These are phyloP conservation scores for Thera britannica DNA, from an alignment of 2,888 invertebrate species.

Conservation along the genomic window DNA sequence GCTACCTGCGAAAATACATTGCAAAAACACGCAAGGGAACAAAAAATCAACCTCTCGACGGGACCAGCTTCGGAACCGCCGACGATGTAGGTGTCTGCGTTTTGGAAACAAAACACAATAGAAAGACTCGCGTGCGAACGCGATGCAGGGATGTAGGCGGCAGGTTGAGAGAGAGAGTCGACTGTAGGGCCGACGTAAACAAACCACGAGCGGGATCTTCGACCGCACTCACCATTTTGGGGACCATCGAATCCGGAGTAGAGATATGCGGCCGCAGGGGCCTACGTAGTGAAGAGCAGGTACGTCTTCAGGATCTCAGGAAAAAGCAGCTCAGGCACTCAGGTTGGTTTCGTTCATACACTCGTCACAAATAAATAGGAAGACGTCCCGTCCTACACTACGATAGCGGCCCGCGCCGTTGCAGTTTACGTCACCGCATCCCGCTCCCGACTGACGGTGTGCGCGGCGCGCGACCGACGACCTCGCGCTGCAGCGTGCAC, in stretches of 20 bases:
- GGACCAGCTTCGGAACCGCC: conserved; percentile 70
- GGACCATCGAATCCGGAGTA: conserved; percentile 67
- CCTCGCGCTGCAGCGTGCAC: conserved; percentile 83
- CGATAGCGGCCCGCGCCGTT: conserved; percentile 81
- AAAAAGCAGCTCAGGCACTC: conserved; percentile 67
- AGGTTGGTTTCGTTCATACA: conserved; percentile 68
- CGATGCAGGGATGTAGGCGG: conserved; percentile 79
- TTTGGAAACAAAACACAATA: conserved; percentile 84
- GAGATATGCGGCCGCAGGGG: conserved; percentile 64
- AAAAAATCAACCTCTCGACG: conserved; percentile 76
- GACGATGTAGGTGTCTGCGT: conserved; percentile 81
- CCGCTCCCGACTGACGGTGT: conserved; percentile 81
- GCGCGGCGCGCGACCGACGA: conserved; percentile 78
- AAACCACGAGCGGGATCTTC: conserved; percentile 81
- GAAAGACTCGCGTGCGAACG: conserved; percentile 79
- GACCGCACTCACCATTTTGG: conserved; percentile 84
- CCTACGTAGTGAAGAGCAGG: conserved; percentile 79
- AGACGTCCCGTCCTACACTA: conserved; percentile 83
- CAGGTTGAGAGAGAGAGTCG: conserved; percentile 79
- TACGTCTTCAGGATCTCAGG: conserved; percentile 59
- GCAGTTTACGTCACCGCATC: conserved; percentile 85
- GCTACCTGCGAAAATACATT: conserved; percentile 79
- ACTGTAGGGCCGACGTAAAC: conserved; percentile 81
- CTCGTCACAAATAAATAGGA: conserved; percentile 66
- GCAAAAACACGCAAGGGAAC: conserved; percentile 74